Evolutionary conservation across 2,888 invertebrate species (phyloP).

Genomic region (Drosophila heteroneura): DNA sequence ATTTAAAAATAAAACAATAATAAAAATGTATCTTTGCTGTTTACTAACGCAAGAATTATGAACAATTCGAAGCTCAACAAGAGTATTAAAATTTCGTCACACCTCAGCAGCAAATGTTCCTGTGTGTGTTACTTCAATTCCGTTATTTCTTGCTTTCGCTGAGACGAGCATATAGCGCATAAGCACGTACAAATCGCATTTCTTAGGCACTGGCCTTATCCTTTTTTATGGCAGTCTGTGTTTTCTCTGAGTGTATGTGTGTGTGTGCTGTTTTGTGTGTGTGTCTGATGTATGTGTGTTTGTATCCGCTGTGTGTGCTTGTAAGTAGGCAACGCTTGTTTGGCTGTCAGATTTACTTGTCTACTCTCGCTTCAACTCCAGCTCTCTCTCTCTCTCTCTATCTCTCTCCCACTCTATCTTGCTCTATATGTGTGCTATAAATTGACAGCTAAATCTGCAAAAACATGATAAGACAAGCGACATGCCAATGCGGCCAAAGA

Average conservation of each 20-base stretch:
- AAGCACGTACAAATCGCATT: constrained; percentile 85
- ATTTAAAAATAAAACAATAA: neutral
- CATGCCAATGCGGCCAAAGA: constrained; percentile 79
- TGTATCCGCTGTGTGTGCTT: constrained; percentile 11
- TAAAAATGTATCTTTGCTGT: neutral
- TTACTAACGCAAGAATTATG: neutral
- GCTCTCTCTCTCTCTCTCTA: constrained; percentile 1
- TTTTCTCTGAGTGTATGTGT: constrained; percentile 22
- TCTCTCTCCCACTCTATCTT: constrained; percentile 4
- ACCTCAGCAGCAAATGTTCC: neutral
- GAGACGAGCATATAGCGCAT: constrained; percentile 75
- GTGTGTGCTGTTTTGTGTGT: constrained; percentile 11
- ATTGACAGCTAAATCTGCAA: constrained; percentile 81
- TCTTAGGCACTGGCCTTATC: constrained; percentile 76
- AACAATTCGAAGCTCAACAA: neutral
- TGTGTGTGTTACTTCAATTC: neutral
- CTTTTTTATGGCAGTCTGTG: constrained; percentile 65
- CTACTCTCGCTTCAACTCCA: constrained; percentile 31
- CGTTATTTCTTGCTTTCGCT: constrained; percentile 47
- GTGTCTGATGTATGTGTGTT: constrained; percentile 10
- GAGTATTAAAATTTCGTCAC: constrained; percentile 4
- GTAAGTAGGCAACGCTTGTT: constrained; percentile 68
- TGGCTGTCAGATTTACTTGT: constrained; percentile 78
- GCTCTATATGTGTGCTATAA: constrained; percentile 60
- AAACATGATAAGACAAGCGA: constrained; percentile 81